phyloP scores from a whole-genome alignment of 2,797 vertebrate genomes.

The Hapalemur alaotrensis region DNA sequence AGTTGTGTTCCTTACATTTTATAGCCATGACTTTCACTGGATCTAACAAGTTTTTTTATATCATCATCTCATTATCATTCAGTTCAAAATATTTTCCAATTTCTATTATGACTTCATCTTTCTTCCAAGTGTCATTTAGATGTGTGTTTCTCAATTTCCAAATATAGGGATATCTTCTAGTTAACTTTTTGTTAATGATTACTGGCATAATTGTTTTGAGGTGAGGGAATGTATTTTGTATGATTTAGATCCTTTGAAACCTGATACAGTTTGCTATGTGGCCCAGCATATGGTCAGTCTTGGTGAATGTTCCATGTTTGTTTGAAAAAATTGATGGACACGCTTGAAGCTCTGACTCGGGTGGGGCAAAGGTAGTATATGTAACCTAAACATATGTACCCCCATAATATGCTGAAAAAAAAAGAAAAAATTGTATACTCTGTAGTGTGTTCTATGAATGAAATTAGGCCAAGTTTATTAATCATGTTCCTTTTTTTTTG shows the following conservation, averaged over 20 bases:
- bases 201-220: background rate
- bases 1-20: background rate
- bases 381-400: too few species aligned
- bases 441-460: background rate
- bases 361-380: too few species aligned
- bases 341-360: too few species aligned
- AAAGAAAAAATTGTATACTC: background rate
- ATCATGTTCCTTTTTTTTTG: background rate
- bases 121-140: background rate
- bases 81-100: conserved; percentile 28
- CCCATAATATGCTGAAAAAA: too few species aligned
- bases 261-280: background rate
- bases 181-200: conserved; percentile 22
- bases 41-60: background rate
- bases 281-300: background rate
- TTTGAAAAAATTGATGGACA: background rate
- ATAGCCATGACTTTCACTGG: background rate
- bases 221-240: background rate
- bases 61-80: background rate
- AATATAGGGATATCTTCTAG: background rate
- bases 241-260: conserved; percentile 15
- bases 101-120: background rate
- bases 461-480: background rate
- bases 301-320: background rate
- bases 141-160: background rate